Evolutionary conservation across 2,888 invertebrate genomes (phyloP), one percentile per base, ranked within the genome.

Genomic region (Pollenia griseotomentosa): DNA sequence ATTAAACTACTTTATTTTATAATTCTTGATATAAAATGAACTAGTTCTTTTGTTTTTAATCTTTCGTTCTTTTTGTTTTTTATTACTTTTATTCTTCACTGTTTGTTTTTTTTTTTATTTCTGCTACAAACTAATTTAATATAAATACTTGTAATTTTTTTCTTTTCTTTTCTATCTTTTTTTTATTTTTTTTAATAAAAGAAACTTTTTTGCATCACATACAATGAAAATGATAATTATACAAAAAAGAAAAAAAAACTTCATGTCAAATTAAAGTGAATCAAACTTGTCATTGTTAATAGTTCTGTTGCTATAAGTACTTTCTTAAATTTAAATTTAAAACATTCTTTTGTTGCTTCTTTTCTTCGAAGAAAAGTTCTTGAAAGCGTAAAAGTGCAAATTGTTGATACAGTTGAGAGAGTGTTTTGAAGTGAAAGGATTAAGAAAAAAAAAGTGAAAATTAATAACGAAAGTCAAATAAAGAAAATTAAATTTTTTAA

Each of bases 241-340:
- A 70, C 63, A 46, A 77, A 82, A 81, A 83, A 86, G 68, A 79
- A 74, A 70, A 61, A 46, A 77, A 82, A 81, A 70, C 59, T 71
- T 74, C 70, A 71, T 75, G 68, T 65, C 53, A 74, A 83, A 86
- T 86, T 79, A 79, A 74, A 79, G 33, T 51, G 71, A 55, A 77
- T 73, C 71, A 71, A 85, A 85, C 51, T 57, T 81, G 71, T 57
- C 65, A 81, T 57, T 71, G 70, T 59, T 46, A 44, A 51, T 55
- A 70, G 63, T 53, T 74, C 74, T 61, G 40, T 10, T 46, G 44
- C 65, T 14, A 40, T 46, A 33, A 63, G 63, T 80, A 70, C 19
- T 44, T 79, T 33, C 33, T 33, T 33, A 33, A 33, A 33, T 33
- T 61, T 51, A n/a, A 70, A 61, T 44, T 53, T 55, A n/a, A 42